Percentiles rank a stretch among this genome's conserved stretches.
These are phyloP conservation scores for Creontiades dilutus DNA, from an alignment of 2,888 invertebrate genomes.

Conservation along the genomic window DNA sequence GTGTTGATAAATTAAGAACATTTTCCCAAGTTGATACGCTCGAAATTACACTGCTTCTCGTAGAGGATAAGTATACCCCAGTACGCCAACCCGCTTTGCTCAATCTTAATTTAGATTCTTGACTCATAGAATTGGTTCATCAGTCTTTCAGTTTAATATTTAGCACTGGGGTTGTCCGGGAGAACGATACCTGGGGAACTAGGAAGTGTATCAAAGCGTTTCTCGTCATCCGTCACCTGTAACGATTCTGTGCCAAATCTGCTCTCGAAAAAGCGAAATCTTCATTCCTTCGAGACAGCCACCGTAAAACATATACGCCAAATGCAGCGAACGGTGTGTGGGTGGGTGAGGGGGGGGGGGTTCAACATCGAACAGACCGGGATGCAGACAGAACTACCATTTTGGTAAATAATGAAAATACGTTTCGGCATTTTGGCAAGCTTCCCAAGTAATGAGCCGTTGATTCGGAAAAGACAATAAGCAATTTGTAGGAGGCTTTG, in stretches of 20 bases:
- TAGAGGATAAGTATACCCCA: background rate
- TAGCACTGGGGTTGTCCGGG: conserved; percentile 7
- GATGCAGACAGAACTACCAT: background rate
- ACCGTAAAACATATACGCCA: background rate
- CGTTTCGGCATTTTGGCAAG: background rate
- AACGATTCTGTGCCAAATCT: background rate
- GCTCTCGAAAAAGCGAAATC: background rate
- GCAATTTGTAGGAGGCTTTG: conserved; percentile 12
- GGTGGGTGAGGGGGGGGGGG: too few relatives aligned
- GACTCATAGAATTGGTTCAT: conserved; percentile 9
- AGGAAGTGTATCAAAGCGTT: conserved; percentile 4
- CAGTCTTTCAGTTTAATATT: conserved; percentile 35
- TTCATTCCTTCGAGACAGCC: background rate
- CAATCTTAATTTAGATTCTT: background rate
- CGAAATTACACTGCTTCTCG: too few relatives aligned
- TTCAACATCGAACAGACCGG: background rate
- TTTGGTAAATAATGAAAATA: conserved; percentile 2
- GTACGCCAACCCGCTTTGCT: conserved; percentile 17
- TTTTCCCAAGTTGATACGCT: too few relatives aligned
- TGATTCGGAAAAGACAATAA: conserved; percentile 16
- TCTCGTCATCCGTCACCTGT: background rate
- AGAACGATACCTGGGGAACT: conserved; percentile 10
- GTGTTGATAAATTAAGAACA: too few relatives aligned
- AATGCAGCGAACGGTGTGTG: too few relatives aligned
- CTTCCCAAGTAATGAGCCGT: conserved; percentile 16